Base-by-base conservation (phyloP, 2,797 vertebrate genomes). In the Agapornis canus region DNA sequence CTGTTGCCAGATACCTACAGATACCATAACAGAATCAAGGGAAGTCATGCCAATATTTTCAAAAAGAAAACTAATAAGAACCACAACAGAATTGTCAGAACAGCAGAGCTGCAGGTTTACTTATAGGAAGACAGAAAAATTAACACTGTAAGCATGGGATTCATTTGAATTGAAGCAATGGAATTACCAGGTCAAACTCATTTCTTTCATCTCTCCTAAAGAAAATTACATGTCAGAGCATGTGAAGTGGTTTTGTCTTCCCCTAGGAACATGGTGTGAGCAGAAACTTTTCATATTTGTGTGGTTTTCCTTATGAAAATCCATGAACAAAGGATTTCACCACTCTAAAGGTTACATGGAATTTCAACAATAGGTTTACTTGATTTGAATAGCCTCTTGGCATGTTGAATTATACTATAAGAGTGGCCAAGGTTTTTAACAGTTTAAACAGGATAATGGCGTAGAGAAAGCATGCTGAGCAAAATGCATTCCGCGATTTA, bases 381-480 rank as follows among this genome's bases (percentile, higher is more conserved):
- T 82, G 91, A 91, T 90, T 91, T 96, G 92, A 95, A 96, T 89
- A 92, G 94, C 68, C 56, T 94, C 94, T 90, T 96, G 95, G 91
- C 82, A 92, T 80, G 75, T 92, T 96, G 81, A 94, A 96, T 96
- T 94, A 95, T 84, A 89, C 76, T 93, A 16, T 82, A 79, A 93
- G 86, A 94, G 86, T 93, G 65, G 91, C 92, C 91, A 95, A 92
- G 65, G 45, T 71, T 91, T 95, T 96, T 93, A 96, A 91, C 90
- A 94, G 60, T 94, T 96, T 94, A 94, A 96, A 92, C 54, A 89
- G 81, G 80, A 97, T 92, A 95, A 96, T 92, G 76, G 86, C n/a
- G 60, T 65, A 82, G 71, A 85, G 87, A 71, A 85, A 86, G 23
- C 94, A 78, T 90, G 95, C 93, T 86, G 95, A 51, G 93, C 71